phyloP scores from a whole-genome alignment of 2,797 vertebrate genomes.

The Acropternis orthonyx region DNA sequence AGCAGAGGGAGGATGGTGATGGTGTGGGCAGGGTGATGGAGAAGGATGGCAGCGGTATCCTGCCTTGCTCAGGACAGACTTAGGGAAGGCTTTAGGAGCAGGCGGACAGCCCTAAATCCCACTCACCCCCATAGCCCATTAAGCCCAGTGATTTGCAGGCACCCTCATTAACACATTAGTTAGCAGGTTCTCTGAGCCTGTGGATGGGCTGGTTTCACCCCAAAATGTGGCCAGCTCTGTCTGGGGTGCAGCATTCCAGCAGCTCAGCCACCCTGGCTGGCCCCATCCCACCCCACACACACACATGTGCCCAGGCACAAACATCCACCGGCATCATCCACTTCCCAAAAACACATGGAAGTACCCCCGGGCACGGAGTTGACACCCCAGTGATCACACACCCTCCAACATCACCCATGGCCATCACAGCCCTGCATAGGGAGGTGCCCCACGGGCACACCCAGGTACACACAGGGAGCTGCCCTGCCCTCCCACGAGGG shows the following conservation, averaged over 20 bases:
- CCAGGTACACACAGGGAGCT: background rate
- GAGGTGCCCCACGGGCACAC: accelerated
- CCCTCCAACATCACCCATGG: background rate
- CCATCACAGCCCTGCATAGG: accelerated
- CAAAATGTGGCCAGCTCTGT: accelerated
- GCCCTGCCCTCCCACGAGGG: background rate
- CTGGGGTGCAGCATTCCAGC: background rate
- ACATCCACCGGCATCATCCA: accelerated
- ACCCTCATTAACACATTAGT: background rate
- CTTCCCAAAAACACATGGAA: accelerated
- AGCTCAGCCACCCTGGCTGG: background rate
- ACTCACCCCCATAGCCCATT: accelerated
- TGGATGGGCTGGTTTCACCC: background rate
- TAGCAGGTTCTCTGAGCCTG: background rate
- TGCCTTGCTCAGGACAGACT: background rate
- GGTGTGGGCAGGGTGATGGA: accelerated
- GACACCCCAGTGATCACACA: background rate
- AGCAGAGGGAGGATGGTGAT: background rate
- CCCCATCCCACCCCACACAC: accelerated
- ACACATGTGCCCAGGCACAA: background rate
- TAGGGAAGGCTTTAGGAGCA: background rate
- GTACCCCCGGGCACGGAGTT: accelerated
- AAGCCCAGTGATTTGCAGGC: background rate
- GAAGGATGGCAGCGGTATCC: background rate
- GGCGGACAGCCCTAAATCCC: background rate